Base-by-base conservation (phyloP, 2,888 invertebrate genomes). In the Lasioglossum calceatum region DNA sequence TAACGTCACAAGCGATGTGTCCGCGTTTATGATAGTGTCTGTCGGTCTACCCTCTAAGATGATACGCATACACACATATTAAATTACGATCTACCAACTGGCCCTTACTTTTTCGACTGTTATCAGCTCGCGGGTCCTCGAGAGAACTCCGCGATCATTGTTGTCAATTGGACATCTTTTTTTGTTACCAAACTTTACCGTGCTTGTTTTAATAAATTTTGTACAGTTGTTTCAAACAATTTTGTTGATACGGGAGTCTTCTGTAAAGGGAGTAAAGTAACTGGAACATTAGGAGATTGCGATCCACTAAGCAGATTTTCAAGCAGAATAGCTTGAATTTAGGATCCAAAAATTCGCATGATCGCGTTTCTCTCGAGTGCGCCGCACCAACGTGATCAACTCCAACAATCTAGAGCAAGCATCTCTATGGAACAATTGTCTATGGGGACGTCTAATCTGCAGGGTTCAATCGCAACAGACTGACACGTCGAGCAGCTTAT, bases 401-500 rank as follows among this genome's bases (percentile, higher is more conserved):
- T 72, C 84, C 36, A 88, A 79, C 70, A 89, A 84, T 88, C 87
- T 91, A 90, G 86, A 75, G 86, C 90, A 91, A 84, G 91, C 91
- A 91, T 87, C 64, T 85, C 91, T 91, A 88, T 90, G 87, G 86
- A 73, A 89, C 70, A 89, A 87, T 71, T 85, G 36, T 89, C 90
- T 91, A 91, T 70, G 58, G 88, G 70, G 87, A 67, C 36, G 73
- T 86, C 91, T 91, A 91, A 90, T 79, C 90, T 86, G 88, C 70
- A 87, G 81, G 88, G 87, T 71, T 88, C 61, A 88, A 82, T 89
- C 84, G 89, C 91, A 91, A 90, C 91, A 92, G 79, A 84, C 88
- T 92, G 89, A 89, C 88, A 92, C 86, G 92, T 91, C 92, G 92
- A 92, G 92, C 92, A 92, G 92, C 92, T 92, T 91, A 42, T 42